Conservation (phyloP, 2,888 invertebrate species). For the Xylota segnis region DNA sequence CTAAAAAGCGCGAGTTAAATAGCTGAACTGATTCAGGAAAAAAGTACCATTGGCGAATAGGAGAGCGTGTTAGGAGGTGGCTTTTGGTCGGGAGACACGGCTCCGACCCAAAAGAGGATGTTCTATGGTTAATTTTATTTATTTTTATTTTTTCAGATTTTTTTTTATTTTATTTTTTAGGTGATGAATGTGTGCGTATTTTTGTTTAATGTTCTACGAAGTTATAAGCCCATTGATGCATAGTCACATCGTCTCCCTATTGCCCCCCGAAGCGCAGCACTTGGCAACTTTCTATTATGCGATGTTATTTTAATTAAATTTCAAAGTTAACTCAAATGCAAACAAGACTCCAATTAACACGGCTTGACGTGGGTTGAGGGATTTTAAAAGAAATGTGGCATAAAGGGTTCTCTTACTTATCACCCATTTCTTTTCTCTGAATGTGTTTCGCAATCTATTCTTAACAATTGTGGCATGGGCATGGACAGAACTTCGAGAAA, state of each 20-base stretch:
- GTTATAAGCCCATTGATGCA: background rate
- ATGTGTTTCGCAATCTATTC: too few species aligned
- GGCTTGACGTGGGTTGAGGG: slow-evolving; percentile 14
- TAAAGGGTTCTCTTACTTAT: too few species aligned
- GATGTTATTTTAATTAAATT: slow-evolving; percentile 61
- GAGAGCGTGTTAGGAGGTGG: slow-evolving; percentile 75
- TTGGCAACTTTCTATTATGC: slow-evolving; percentile 49
- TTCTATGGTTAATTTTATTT: slow-evolving; percentile 58
- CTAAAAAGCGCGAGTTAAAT: slow-evolving; percentile 75
- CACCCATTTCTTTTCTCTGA: too few species aligned
- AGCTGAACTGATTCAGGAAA: slow-evolving; percentile 64
- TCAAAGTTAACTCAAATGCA: slow-evolving; percentile 51
- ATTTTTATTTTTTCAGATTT: slow-evolving; percentile 2
- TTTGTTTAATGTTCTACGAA: background rate
- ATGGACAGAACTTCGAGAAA: too few species aligned
- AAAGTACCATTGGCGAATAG: slow-evolving; percentile 70
- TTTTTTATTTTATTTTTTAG: slow-evolving; percentile 11
- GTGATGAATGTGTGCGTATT: slow-evolving; percentile 22
- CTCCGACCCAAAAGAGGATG: slow-evolving; percentile 62
- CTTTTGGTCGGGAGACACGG: slow-evolving; percentile 48
- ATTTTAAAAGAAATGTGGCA: background rate
- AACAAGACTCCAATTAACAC: slow-evolving; percentile 45
- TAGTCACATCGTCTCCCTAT: background rate
- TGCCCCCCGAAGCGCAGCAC: slow-evolving; percentile 12
- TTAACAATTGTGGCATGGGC: too few species aligned